Evolutionary conservation across 2,113 vertebrate genomes (phyloP).

Genomic region (Nothocercus julius): DNA sequence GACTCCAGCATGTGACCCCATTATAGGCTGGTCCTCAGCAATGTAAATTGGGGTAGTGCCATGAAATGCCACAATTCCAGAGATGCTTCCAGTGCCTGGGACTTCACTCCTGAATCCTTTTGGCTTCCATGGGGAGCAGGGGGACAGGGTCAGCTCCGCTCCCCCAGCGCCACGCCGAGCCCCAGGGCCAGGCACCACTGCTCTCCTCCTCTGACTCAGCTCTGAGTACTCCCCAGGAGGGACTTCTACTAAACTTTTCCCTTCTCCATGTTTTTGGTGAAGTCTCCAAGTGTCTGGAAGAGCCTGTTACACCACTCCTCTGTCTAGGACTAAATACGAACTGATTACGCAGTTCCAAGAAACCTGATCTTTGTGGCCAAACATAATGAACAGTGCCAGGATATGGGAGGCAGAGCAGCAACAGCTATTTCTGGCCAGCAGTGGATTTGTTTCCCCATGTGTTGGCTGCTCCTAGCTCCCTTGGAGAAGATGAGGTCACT

Average conservation of each 20-base stretch:
- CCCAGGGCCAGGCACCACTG: accelerated
- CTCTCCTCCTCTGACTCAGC: not conserved
- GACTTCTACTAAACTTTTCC: not conserved
- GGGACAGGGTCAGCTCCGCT: not conserved
- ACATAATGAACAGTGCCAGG: not conserved
- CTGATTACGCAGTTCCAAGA: conserved; percentile 3
- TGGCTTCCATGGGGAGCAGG: not conserved
- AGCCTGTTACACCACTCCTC: not conserved
- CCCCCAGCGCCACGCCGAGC: not conserved
- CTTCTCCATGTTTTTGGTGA: not conserved
- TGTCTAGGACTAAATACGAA: not conserved
- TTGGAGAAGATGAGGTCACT: not conserved
- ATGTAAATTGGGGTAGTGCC: not conserved
- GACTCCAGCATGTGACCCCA: not conserved
- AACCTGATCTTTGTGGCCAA: conserved; percentile 10
- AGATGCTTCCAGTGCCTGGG: not conserved
- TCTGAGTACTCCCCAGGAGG: not conserved
- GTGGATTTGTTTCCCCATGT: not conserved
- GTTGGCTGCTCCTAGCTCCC: not conserved
- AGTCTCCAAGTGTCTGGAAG: not conserved
- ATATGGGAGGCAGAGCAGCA: not conserved
- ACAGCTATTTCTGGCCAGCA: conserved; percentile 3
- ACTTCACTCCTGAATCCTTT: not conserved
- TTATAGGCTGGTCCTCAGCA: not conserved
- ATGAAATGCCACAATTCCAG: accelerated